Evolutionary conservation across 35 echinoderm and acorn worm genomes (phyloP).

Genomic region (Strongylocentrotus purpuratus): DNA sequence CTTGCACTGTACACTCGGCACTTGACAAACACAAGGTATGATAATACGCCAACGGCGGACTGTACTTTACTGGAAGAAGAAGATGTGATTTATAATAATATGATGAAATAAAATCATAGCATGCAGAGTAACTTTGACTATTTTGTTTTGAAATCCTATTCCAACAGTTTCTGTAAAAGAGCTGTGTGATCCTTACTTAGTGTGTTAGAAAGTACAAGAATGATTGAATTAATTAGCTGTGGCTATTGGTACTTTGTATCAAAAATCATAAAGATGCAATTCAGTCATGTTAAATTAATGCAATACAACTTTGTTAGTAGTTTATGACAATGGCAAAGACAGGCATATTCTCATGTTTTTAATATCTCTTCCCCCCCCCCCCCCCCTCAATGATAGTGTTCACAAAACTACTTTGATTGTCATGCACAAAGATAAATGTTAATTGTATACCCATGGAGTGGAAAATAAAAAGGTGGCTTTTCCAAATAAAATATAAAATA

Average conservation of each 20-base stretch:
- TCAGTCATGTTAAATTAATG: background rate
- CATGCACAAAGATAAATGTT: background rate
- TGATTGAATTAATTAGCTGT: background rate
- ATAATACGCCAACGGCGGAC: no score
- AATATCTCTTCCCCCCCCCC: no score
- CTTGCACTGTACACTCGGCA: no score
- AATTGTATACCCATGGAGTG: background rate
- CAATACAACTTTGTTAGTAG: background rate
- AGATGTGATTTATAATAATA: no score
- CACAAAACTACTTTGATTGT: background rate
- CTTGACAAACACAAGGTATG: no score
- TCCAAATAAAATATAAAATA: background rate
- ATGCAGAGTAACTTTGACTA: background rate
- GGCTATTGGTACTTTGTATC: background rate
- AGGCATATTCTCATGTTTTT: background rate
- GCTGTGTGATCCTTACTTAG: background rate
- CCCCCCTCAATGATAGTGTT: background rate
- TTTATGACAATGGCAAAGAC: background rate
- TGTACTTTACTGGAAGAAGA: no score
- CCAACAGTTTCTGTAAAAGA: background rate
- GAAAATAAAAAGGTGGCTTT: background rate
- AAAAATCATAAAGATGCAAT: background rate
- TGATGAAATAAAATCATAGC: background rate
- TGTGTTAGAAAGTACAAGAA: background rate
- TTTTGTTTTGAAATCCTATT: background rate